Evolutionary conservation across 2,888 invertebrate genomes (phyloP).

Genomic region (Ametastegia equiseti): DNA sequence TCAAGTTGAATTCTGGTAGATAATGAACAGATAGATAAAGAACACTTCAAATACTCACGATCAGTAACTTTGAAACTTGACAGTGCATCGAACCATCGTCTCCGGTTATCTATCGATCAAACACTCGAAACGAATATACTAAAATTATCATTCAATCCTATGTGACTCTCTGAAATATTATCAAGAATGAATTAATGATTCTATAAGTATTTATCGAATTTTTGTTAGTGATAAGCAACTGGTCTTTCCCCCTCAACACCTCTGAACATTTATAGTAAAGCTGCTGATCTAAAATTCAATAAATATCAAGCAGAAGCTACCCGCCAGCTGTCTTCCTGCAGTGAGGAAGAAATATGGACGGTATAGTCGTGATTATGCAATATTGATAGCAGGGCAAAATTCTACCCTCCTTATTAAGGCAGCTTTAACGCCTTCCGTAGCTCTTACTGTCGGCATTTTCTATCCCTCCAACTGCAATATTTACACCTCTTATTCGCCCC

Average conservation of each 20-base stretch:
- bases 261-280: not conserved
- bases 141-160: not conserved
- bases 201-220: too few species aligned
- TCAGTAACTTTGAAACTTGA: not conserved
- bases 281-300: not conserved
- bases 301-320: conserved; percentile 7
- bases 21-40: too few species aligned
- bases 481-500: conserved; percentile 5
- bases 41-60: too few species aligned
- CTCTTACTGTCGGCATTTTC: conserved; percentile 16
- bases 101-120: not conserved
- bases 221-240: not conserved
- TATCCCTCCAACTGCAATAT: conserved; percentile 6
- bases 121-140: not conserved
- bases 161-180: too few species aligned
- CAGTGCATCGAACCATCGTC: not conserved
- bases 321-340: not conserved
- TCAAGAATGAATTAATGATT: too few species aligned
- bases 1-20: not conserved
- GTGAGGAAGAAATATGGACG: not conserved
- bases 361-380: conserved; percentile 34
- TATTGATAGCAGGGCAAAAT: conserved; percentile 35
- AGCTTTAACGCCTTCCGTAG: conserved; percentile 28
- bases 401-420: conserved; percentile 41
- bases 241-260: not conserved